Percentiles rank a stretch among this genome's conserved stretches.
phyloP scores from a whole-genome alignment of 2,113 vertebrate species.

The Kryptolebias marmoratus region DNA sequence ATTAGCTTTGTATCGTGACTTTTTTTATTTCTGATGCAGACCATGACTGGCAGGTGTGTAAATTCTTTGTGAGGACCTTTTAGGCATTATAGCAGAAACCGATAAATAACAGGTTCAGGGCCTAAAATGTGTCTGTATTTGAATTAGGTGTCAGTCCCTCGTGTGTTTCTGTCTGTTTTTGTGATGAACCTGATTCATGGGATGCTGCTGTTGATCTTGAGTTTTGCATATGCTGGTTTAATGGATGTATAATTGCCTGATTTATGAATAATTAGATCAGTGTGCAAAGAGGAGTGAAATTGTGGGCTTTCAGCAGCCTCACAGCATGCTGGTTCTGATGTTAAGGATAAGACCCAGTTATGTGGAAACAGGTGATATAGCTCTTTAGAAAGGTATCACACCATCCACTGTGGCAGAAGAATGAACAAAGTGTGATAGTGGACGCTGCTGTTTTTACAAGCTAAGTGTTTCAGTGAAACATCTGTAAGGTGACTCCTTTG shows the following conservation, averaged over 20 bases:
- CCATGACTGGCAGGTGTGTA: too few relatives aligned
- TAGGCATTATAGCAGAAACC: not conserved
- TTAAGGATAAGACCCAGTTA: slow-evolving; percentile 54
- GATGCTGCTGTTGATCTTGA: slow-evolving; percentile 46
- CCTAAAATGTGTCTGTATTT: not conserved
- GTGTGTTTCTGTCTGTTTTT: slow-evolving; percentile 17
- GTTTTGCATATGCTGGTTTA: slow-evolving; percentile 64
- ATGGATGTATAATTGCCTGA: slow-evolving; percentile 69
- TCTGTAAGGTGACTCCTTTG: not conserved
- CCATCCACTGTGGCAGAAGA: not conserved
- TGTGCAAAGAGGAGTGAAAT: slow-evolving; percentile 63
- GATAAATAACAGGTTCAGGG: not conserved
- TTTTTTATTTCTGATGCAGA: too few relatives aligned
- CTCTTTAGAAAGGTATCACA: slow-evolving; percentile 19
- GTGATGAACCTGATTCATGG: slow-evolving; percentile 46
- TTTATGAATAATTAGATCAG: slow-evolving; percentile 63
- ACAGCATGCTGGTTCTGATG: slow-evolving; percentile 46
- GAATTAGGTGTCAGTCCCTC: slow-evolving; percentile 36
- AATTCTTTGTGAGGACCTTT: not conserved
- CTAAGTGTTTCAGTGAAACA: too few relatives aligned
- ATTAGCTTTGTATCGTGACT: too few relatives aligned
- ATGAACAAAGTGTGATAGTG: not conserved
- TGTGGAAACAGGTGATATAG: slow-evolving; percentile 44
- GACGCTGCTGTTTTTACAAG: not conserved
- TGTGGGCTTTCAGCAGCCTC: slow-evolving; percentile 56